phyloP scores from a whole-genome alignment of 35 echinoderm and acorn worm species.

The Strongylocentrotus purpuratus region DNA sequence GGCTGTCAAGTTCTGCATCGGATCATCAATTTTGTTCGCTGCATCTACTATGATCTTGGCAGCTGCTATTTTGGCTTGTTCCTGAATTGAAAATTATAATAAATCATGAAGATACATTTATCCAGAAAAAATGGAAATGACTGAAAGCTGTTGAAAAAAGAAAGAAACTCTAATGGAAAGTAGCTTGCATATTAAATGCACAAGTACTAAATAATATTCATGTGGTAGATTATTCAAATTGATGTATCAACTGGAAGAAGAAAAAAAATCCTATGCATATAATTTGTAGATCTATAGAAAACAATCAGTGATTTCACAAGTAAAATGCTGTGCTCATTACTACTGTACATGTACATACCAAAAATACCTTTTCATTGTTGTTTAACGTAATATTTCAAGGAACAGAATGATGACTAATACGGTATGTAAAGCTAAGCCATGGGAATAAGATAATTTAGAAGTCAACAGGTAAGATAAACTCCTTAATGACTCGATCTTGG shows the following conservation, averaged over 20 bases:
- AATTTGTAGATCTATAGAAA: no score
- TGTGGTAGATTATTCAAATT: no score
- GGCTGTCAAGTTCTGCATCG: slow-evolving; percentile 70
- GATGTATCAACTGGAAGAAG: no score
- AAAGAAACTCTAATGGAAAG: no score
- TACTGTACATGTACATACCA: neutral
- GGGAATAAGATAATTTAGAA: neutral
- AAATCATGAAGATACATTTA: neutral
- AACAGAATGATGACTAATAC: neutral
- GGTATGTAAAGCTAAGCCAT: neutral
- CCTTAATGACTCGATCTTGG: no score
- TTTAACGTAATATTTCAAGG: neutral
- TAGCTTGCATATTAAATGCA: no score
- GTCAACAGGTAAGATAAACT: neutral
- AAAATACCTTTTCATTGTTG: neutral
- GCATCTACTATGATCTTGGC: slow-evolving; percentile 72
- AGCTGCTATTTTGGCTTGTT: slow-evolving; percentile 72
- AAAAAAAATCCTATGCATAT: no score
- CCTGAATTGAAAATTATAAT: slow-evolving; percentile 60
- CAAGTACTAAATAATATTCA: no score
- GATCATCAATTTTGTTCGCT: slow-evolving; percentile 81
- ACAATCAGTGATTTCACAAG: no score
- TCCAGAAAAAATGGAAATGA: no score
- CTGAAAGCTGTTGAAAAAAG: no score
- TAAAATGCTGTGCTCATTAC: neutral